Conservation (phyloP, 2,113 vertebrate species). For the rat (Rattus norvegicus) region DNA sequence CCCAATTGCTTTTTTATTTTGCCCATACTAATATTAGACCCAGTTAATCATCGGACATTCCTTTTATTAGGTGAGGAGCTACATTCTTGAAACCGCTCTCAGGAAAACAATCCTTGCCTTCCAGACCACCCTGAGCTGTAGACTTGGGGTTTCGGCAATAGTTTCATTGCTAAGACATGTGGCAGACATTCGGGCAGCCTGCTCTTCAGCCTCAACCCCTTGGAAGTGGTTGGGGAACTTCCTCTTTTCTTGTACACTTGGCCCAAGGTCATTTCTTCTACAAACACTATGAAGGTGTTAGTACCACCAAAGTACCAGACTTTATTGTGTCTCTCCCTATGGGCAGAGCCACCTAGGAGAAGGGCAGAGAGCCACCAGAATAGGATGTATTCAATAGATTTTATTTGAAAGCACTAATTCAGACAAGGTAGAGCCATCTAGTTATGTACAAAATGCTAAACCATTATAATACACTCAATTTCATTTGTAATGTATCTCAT, state of each 20-base stretch:
- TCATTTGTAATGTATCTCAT: conserved; percentile 19
- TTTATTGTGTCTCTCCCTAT: conserved; percentile 66
- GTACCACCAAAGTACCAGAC: conserved; percentile 71
- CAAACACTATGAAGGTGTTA: conserved; percentile 76
- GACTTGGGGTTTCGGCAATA: conserved; percentile 72
- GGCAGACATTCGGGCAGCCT: conserved; percentile 71
- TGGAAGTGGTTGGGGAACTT: conserved; percentile 79
- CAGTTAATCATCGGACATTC: conserved; percentile 76
- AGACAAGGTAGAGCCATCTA: conserved; percentile 4
- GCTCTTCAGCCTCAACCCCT: conserved; percentile 74
- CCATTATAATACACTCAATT: conserved; percentile 4
- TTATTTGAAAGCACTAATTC: conserved; percentile 57
- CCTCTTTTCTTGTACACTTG: conserved; percentile 70
- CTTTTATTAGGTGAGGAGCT: conserved; percentile 83
- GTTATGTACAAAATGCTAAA: conserved; percentile 31
- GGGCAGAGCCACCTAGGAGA: conserved; percentile 7
- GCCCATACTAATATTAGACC: conserved; percentile 78
- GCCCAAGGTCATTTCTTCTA: conserved; percentile 63
- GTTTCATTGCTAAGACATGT: conserved; percentile 40
- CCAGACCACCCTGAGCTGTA: conserved; percentile 81
- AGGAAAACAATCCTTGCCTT: conserved; percentile 76
- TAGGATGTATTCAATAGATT: conserved; percentile 74
- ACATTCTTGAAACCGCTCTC: conserved; percentile 81
- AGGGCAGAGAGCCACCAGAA: conserved; percentile 18
- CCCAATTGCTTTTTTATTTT: conserved; percentile 71